Evolutionary conservation across 2,113 vertebrate genomes (phyloP), one percentile per base, ranked within the genome.

Genomic region (Mustela nigripes): DNA sequence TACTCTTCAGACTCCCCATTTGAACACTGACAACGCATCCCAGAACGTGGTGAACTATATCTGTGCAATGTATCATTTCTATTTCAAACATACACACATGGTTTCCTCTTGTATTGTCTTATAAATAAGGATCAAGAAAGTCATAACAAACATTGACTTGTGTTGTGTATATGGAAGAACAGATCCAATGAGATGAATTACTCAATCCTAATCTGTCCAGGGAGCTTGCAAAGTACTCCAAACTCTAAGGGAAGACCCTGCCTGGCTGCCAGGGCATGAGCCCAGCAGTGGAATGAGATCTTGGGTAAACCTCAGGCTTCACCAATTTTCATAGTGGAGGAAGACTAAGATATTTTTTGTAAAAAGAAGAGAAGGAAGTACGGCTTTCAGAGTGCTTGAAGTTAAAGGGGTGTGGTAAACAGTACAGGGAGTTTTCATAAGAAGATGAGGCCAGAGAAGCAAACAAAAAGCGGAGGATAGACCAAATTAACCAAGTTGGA

Each of bases 21-120:
- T 98, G 91, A 95, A 91, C 15, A 83, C 97, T 97, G 98, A 92
- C 97, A 97, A 28, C 5, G 69, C 85, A 95, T 91, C 79, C 24
- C 92, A 86, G 97, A 97, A 91, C 94, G 4, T n/a, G 96, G 95
- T 95, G 97, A 98, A 96, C 28, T 26, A 80, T 96, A 95, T 98
- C 98, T 97, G 96, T 98, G 97, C 97, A 98, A 84, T 96, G 97
- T 96, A 96, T 98, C 91, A 95, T 97, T 98, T 97, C 21, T 98
- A 94, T 97, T 97, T 98, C 97, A 95, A 98, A 98, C 94, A 96
- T 94, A 97, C 92, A 96, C 93, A 92, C 91, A 79, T 58, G 71
- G 96, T 95, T 98, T 89, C 85, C 97, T 97, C 97, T 97, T 84
- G 56, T 94, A 83, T 91, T 98, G 95, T 95, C 97, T 96, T 92